Evolutionary conservation across 2,888 invertebrate species (phyloP), one percentile per base, ranked within the genome.

Genomic region (Crocallis elinguaria): DNA sequence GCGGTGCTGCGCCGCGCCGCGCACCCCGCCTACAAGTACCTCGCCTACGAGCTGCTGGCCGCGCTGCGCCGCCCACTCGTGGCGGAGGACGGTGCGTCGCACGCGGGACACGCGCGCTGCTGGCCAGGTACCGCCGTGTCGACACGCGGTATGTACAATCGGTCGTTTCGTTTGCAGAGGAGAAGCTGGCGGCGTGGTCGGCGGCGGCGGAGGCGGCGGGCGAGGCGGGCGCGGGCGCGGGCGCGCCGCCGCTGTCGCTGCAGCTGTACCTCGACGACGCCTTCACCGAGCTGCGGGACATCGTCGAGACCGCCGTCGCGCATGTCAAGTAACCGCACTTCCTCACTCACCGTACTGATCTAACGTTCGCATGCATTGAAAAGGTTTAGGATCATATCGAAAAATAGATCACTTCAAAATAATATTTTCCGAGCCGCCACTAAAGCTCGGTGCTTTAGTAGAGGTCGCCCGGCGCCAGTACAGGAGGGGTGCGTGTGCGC

Each of bases 1-100:
- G 35, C 43, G n/a, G 17, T 12, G 41, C 41, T 9, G 37, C 23
- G 23, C 33, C 16, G n/a, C 13, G 13, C 66, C 25, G 19, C 57
- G 39, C 79, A 66, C 60, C 60, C 53, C 62, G 69, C 66, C 3
- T 29, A 12, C 66, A 63, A 73, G 65, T 72, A 65, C 51, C 70
- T 82, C 9, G 84, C 85, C 21, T 65, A 71, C 62, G 23, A 29
- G 17, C 51, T 71, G 49, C 68, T 85, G 36, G 30, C 9, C 0
- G 49, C 58, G 1, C 35, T 84, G n/a, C 67, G 69, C 5, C 51
- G 64, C 29, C 70, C 76, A 12, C 66, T 80, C 12, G 76, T 83
- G 9, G 45, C 71, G 19, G 70, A 71, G 1, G 85, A 85, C 50
- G 82, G 85, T 84, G 9, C 58, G 73, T 44, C 7, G 17, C 25